Evolutionary conservation across 2,113 vertebrate genomes (phyloP), one percentile per base, ranked within the genome.

Genomic region (Nycticryphes semicollaris): DNA sequence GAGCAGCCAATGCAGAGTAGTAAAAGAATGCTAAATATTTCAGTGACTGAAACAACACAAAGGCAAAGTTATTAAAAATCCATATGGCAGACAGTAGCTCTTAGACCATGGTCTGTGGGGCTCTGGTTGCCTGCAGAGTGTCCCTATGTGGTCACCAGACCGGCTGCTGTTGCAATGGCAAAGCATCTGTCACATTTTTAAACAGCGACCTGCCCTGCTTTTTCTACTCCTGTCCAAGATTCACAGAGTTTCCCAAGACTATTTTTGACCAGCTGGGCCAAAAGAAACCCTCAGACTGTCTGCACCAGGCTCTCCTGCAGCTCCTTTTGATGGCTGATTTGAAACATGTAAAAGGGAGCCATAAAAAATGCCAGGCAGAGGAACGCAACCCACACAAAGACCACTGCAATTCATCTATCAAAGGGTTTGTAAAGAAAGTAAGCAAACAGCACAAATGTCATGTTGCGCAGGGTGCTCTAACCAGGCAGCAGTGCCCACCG

Each of bases 11-110:
- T 39, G 39, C 78, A 85, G 81, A 97, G 57, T 28, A 39, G 41
- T 83, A 95, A 93, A 95, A 96, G 21, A 83, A 69, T 77, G 80
- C 73, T 93, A 93, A 97, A 94, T 63, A 72, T 93, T 94, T 97
- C 85, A 93, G 56, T 57, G 67, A 82, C 6, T 57, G 43, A 92
- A 94, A 96, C 81, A 77, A 87, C 39, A 75, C 0, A 1, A 84
- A 90, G 45, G 23, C 12, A 22, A 92, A 82, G 53, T 89, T 77
- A 96, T 48, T 94, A 94, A 89, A 94, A 87, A 62, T 35, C 84
- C 60, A 20, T 35, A 82, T 80, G 48, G 72, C 43, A 95, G 92
- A 48, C 77, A 89, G 64, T 47, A 24, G 68, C 64, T 77, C 84
- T 86, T 57, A 86, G 88, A 84, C 17, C 5, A 2, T 2, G 57